phyloP scores from a whole-genome alignment of 2,797 vertebrate genomes.

The Acipenser transmontanus region DNA sequence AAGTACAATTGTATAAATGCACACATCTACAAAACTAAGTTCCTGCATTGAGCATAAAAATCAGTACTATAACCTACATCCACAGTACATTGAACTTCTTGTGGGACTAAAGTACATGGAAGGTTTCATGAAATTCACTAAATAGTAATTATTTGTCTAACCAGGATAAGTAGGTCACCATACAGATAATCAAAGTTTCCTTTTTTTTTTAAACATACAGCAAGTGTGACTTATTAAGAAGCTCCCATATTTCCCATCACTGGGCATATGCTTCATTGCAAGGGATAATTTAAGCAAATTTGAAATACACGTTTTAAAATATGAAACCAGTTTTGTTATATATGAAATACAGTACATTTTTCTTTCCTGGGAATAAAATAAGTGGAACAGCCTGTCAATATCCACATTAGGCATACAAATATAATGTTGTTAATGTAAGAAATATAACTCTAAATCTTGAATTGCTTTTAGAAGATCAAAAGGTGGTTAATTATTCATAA shows the following conservation, averaged over 20 bases:
- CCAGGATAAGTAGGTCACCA: background rate
- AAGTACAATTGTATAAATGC: background rate
- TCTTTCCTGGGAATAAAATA: slow-evolving; percentile 2
- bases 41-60: background rate
- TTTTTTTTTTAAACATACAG: background rate
- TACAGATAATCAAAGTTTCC: background rate
- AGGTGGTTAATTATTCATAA: slow-evolving; percentile 3
- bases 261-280: no score
- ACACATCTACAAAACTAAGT: background rate
- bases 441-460: background rate
- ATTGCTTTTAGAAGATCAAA: slow-evolving; percentile 3
- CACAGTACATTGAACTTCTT: background rate
- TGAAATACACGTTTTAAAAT: no score
- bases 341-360: background rate
- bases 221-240: background rate
- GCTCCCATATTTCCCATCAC: no score
- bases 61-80: background rate
- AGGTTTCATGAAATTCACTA: background rate
- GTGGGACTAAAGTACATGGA: background rate
- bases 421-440: background rate
- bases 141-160: background rate
- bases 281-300: no score
- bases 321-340: background rate
- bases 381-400: background rate
- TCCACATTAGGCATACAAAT: background rate